phyloP scores from a whole-genome alignment of 2,797 vertebrate species.

The Pseudopleuronectes americanus region DNA sequence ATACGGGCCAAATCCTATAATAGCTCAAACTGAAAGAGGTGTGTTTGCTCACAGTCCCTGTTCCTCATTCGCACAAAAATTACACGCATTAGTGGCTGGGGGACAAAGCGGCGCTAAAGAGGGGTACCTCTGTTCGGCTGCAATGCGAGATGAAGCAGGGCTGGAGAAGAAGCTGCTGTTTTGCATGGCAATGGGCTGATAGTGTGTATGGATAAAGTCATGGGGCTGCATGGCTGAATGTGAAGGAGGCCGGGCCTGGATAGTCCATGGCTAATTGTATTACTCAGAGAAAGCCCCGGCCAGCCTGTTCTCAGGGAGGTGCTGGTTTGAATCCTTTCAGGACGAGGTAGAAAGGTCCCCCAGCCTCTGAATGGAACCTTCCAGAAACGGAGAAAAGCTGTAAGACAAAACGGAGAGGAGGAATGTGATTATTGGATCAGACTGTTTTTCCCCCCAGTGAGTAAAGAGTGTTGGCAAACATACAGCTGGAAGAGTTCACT shows the following conservation, averaged over 20 bases:
- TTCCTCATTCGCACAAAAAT: constrained; percentile 73
- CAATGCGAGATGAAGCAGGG: constrained; percentile 48
- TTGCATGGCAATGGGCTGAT: constrained; percentile 85
- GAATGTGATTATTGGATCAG: constrained; percentile 73
- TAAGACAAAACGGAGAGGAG: constrained; percentile 72
- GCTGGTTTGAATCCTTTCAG: constrained; percentile 79
- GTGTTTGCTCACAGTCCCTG: constrained; percentile 70
- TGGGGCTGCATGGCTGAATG: constrained; percentile 72
- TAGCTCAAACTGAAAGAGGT: constrained; percentile 64
- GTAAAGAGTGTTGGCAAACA: constrained; percentile 78
- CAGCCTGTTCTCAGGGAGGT: constrained; percentile 75
- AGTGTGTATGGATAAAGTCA: constrained; percentile 74
- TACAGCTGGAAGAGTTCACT: constrained; percentile 56
- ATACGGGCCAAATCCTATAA: constrained; percentile 69
- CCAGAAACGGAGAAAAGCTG: constrained; percentile 66
- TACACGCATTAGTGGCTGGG: constrained; percentile 76
- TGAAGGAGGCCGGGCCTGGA: constrained; percentile 63
- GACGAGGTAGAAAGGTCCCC: constrained; percentile 64
- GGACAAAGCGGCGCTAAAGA: constrained; percentile 76
- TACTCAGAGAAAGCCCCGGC: constrained; percentile 76
- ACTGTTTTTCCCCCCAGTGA: constrained; percentile 53
- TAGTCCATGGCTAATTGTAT: constrained; percentile 84
- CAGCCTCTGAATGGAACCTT: constrained; percentile 78
- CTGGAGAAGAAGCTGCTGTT: constrained; percentile 69
- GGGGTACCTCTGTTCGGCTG: constrained; percentile 47